Conservation (phyloP, 2,113 vertebrate genomes). For the Poeciliopsis turrubarensis region DNA sequence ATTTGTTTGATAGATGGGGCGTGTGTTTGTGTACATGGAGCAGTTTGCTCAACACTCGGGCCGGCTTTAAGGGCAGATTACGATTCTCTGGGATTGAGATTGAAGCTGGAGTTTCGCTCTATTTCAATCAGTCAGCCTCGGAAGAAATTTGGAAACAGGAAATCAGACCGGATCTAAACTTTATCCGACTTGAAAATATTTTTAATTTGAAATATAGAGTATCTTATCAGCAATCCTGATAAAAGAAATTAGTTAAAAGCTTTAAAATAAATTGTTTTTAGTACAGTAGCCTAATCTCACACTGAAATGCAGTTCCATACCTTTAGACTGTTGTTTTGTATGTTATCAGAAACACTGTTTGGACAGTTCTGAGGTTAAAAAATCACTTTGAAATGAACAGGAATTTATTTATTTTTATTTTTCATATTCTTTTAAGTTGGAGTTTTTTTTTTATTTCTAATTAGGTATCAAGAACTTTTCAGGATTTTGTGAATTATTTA, state of each 20-base stretch:
- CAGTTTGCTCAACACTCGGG: neutral
- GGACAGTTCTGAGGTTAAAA: too few species aligned
- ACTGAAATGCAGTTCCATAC: neutral
- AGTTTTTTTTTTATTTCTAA: neutral
- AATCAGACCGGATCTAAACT: neutral
- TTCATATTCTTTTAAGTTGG: neutral
- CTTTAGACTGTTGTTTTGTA: neutral
- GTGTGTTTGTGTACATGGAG: conserved; percentile 27
- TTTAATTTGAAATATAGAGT: neutral
- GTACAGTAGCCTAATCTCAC: neutral
- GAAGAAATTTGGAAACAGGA: neutral
- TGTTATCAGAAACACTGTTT: too few species aligned
- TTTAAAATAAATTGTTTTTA: neutral
- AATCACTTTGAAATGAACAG: neutral
- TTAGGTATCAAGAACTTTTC: neutral
- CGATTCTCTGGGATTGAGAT: neutral
- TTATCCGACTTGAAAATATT: neutral
- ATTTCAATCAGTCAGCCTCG: neutral
- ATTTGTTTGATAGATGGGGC: conserved; percentile 15
- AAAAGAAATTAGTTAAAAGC: neutral
- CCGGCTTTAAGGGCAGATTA: neutral
- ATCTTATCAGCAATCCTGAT: neutral
- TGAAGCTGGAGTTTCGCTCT: neutral
- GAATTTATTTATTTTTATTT: neutral
- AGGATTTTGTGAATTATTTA: too few species aligned